Percentiles rank a stretch among this genome's conserved stretches.
Evolutionary conservation across 2,797 vertebrate genomes (phyloP).

Genomic region (Poeciliopsis paucimaculata): DNA sequence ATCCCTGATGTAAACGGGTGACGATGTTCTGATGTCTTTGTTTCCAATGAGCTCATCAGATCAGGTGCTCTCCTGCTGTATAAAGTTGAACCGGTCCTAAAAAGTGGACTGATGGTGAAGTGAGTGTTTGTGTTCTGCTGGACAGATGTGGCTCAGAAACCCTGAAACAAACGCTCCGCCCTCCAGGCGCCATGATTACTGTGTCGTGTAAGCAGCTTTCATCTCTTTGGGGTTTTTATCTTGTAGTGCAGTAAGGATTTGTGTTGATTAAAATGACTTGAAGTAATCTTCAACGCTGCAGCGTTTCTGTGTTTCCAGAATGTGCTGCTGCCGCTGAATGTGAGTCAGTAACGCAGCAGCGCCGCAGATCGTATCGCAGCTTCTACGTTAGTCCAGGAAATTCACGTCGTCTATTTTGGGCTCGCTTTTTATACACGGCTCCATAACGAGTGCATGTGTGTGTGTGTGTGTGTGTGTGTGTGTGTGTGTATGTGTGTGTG

Average conservation of each 20-base stretch:
- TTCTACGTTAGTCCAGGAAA: constrained; percentile 18
- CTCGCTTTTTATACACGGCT: constrained; percentile 28
- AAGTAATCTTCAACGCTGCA: constrained; percentile 9
- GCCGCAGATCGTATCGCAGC: constrained; percentile 38
- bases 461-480: too few relatives aligned
- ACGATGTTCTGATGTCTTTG: not conserved
- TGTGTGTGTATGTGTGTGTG: not conserved
- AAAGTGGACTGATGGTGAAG: not conserved
- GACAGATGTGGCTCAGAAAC: not conserved
- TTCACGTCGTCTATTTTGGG: constrained; percentile 48
- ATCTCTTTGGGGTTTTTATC: constrained; percentile 13
- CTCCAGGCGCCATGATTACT: not conserved
- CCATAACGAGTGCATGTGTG: constrained; percentile 1
- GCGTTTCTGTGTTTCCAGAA: constrained; percentile 3
- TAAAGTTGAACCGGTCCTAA: not conserved
- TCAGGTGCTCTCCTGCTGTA: not conserved
- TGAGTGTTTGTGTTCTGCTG: not conserved
- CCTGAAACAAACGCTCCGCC: not conserved
- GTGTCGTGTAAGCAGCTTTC: constrained; percentile 24
- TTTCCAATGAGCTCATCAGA: not conserved
- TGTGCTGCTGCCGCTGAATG: constrained; percentile 5
- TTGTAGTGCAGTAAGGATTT: constrained; percentile 13
- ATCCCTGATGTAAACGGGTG: not conserved
- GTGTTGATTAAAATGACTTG: constrained; percentile 21
- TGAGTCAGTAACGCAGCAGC: constrained; percentile 16